Conservation (phyloP, 2,888 invertebrate genomes). For the Salticus scenicus region DNA sequence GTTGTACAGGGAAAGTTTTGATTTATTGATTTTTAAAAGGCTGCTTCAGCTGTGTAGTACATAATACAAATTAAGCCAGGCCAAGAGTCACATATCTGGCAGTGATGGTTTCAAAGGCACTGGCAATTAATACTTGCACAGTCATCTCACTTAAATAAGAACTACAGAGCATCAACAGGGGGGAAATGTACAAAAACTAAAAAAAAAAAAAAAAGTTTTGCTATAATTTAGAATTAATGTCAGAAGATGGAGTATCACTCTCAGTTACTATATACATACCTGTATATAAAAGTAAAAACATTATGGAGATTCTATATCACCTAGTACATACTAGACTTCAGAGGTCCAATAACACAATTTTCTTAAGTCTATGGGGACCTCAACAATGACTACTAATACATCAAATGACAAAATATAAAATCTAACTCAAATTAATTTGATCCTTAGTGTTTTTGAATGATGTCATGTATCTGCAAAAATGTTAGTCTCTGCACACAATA, state of each 20-base stretch:
- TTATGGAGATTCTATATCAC: slow-evolving; percentile 29
- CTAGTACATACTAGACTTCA: neutral
- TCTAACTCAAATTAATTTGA: slow-evolving; percentile 10
- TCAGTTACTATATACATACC: slow-evolving; percentile 23
- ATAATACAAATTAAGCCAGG: slow-evolving; percentile 34
- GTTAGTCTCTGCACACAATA: neutral
- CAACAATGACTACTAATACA: slow-evolving; percentile 13
- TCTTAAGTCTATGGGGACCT: neutral
- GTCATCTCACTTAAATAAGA: slow-evolving; percentile 10
- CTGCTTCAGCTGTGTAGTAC: slow-evolving; percentile 19
- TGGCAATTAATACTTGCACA: slow-evolving; percentile 32
- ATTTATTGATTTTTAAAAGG: slow-evolving; percentile 24
- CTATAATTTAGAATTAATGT: neutral
- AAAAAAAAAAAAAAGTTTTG: no score
- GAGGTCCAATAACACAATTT: neutral
- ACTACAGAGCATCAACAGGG: slow-evolving; percentile 27
- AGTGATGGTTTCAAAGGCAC: slow-evolving; percentile 31
- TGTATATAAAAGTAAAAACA: slow-evolving; percentile 30
- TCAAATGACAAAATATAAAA: neutral
- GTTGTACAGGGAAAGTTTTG: slow-evolving; percentile 5
- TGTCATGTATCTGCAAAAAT: slow-evolving; percentile 7
- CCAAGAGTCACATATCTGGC: slow-evolving; percentile 21
- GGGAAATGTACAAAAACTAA: neutral
- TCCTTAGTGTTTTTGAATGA: neutral
- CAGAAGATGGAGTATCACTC: neutral